Evolutionary conservation across 2,113 vertebrate species (phyloP), one percentile per base, ranked within the genome.

Genomic region (Cisticola juncidis): DNA sequence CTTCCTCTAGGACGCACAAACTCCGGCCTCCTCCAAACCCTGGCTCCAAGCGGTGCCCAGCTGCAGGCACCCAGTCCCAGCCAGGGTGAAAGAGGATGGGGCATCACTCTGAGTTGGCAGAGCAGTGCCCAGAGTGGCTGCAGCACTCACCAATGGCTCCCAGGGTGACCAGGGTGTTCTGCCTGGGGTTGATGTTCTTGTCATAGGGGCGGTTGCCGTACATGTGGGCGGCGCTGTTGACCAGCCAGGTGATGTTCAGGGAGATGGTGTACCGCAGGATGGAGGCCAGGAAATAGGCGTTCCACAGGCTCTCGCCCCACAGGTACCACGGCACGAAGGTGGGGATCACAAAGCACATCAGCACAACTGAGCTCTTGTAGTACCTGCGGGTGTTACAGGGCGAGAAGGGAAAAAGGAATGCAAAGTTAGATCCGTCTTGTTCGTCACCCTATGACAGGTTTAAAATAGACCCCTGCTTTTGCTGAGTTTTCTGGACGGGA

Each of bases 251-350:
- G 74, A 98, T 91, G 0, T 98, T 98, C 86, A 99, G 98, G 26
- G 98, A 98, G 64, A 98, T 53, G 48, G 98, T 98, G 51, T 98
- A 98, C 16, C 98, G 97, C 15, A 99, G 98, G 79, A 99, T 97
- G 25, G 98, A 97, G 35, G 98, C 98, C 61, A 99, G 92, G 95
- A 98, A 98, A 94, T 98, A 98, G 31, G 98, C 97, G 3, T 98
- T 98, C 98, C 98, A 98, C 79, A 98, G 94, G 38, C 96, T 98
- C 94, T 99, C 98, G 0, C 97, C 98, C 98, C 98, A 99, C 90
- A 97, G 68, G 86, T 96, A 98, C 98, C 98, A 98, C 6, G 98
- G 98, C 87, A 98, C 98, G 69, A 98, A 29, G 3, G 98, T 98
- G 70, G 98, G 98, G 53, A 98, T 45, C 53, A 97, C 73, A 11